A percentile compares a stretch with the other conserved stretches of the same genome.
Conservation (phyloP, 1,140 invertebrate genomes). For the Orussus abietinus region DNA sequence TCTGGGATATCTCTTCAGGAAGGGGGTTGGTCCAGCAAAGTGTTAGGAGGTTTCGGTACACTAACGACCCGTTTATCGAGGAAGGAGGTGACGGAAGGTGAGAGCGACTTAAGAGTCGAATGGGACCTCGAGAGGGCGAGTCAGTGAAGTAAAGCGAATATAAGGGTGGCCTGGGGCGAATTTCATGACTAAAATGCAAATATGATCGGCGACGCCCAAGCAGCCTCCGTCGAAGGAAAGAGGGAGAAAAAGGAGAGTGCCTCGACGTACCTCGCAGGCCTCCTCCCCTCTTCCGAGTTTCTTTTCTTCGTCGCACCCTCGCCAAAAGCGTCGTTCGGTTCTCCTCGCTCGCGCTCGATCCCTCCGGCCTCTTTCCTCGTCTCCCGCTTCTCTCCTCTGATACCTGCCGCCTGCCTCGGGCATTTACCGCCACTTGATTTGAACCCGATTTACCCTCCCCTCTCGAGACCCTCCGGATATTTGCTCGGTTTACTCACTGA, state of each 20-base stretch:
- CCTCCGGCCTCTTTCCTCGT: slow-evolving; percentile 7
- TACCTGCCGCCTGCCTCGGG: slow-evolving; percentile 26
- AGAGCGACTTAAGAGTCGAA: slow-evolving; percentile 14
- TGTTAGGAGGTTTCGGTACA: too few species aligned
- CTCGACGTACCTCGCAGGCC: background rate
- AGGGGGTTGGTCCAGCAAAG: too few species aligned
- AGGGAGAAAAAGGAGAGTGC: slow-evolving; percentile 6
- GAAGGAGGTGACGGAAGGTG: too few species aligned
- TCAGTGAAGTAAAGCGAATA: slow-evolving; percentile 27
- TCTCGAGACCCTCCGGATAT: slow-evolving; percentile 34
- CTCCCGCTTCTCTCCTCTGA: slow-evolving; percentile 11
- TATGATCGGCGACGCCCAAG: slow-evolving; percentile 28
- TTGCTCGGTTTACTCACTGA: slow-evolving; percentile 36
- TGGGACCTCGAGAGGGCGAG: slow-evolving; percentile 16
- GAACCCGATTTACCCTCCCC: slow-evolving; percentile 36
- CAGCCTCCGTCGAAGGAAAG: slow-evolving; percentile 19
- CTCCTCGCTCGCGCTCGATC: slow-evolving; percentile 1
- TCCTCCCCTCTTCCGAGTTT: slow-evolving; percentile 8
- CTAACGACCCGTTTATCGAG: too few species aligned
- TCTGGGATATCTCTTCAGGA: too few species aligned
- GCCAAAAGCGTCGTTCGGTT: background rate
- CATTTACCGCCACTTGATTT: slow-evolving; percentile 46
- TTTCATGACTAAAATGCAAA: slow-evolving; percentile 40
- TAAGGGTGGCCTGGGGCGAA: slow-evolving; percentile 27
- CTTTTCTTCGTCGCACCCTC: slow-evolving; percentile 7